Evolutionary conservation across 1,140 invertebrate species (phyloP).

Genomic region (Brachystomella parvula): DNA sequence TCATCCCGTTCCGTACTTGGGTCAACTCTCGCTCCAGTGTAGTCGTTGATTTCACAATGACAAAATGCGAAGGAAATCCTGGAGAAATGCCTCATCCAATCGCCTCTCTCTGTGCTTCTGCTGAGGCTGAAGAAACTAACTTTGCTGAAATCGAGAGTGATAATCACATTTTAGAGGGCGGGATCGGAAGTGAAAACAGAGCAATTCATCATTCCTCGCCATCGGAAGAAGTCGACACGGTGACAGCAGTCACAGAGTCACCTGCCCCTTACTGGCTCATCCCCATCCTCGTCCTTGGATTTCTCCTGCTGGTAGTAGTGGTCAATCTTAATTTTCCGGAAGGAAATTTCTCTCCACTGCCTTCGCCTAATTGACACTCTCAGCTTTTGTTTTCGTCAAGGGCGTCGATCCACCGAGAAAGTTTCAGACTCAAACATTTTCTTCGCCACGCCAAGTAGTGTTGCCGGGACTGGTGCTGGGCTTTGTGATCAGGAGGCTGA

Average conservation of each 20-base stretch:
- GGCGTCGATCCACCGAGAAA: neutral
- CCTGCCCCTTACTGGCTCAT: neutral
- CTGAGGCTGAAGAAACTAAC: too few species aligned
- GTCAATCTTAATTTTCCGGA: constrained; percentile 25
- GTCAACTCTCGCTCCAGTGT: constrained; percentile 68
- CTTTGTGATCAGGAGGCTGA: constrained; percentile 51
- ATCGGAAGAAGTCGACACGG: neutral
- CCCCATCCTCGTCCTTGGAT: neutral
- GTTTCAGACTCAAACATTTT: neutral
- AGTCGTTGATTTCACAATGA: constrained; percentile 63
- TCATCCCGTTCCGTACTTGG: constrained; percentile 75
- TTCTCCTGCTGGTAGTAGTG: constrained; percentile 11
- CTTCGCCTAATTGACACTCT: constrained; percentile 1
- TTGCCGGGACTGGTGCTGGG: neutral
- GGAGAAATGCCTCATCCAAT: neutral
- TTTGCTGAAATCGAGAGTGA: constrained; percentile 14
- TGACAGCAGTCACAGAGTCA: neutral
- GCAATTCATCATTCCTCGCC: constrained; percentile 13
- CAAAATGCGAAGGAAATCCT: constrained; percentile 53
- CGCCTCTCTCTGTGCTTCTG: neutral
- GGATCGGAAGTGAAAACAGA: neutral
- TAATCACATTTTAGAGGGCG: constrained; percentile 26
- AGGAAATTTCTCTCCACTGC: constrained; percentile 24
- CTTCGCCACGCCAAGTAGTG: too few species aligned
- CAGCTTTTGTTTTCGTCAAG: neutral